Conservation (phyloP, 2,113 vertebrate species). For the Grantiella picta region DNA sequence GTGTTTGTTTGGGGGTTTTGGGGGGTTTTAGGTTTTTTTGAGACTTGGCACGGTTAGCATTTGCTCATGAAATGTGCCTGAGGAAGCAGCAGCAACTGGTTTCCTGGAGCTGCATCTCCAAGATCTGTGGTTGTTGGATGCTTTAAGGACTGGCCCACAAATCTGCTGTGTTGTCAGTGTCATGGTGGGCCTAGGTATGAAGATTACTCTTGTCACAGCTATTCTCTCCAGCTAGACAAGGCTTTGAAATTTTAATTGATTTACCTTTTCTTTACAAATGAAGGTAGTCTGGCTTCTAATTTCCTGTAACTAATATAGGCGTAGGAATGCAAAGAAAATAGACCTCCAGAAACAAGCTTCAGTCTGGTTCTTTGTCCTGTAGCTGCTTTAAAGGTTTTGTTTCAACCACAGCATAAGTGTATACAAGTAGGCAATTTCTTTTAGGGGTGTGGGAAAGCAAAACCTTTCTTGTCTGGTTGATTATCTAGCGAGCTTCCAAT, state of each 20-base stretch:
- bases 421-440: not conserved
- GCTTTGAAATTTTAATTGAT: constrained; percentile 13
- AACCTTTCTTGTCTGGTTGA: not conserved
- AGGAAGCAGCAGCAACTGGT: not conserved
- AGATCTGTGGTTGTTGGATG: not conserved
- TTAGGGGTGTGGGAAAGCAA: not conserved
- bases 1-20: too few species aligned
- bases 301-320: not conserved
- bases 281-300: constrained; percentile 13
- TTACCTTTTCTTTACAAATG: constrained; percentile 17
- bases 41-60: not conserved
- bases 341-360: not conserved
- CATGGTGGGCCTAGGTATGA: not conserved
- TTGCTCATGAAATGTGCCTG: not conserved
- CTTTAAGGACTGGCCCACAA: not conserved
- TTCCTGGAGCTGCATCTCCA: not conserved
- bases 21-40: not conserved
- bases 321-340: not conserved
- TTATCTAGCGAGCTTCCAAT: not conserved
- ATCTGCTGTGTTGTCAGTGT: not conserved
- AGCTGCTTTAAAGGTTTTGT: not conserved
- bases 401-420: not conserved
- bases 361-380: not conserved
- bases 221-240: not conserved
- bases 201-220: not conserved